Evolutionary conservation across 2,797 vertebrate species (phyloP).

Genomic region (Danio albolineatus): DNA sequence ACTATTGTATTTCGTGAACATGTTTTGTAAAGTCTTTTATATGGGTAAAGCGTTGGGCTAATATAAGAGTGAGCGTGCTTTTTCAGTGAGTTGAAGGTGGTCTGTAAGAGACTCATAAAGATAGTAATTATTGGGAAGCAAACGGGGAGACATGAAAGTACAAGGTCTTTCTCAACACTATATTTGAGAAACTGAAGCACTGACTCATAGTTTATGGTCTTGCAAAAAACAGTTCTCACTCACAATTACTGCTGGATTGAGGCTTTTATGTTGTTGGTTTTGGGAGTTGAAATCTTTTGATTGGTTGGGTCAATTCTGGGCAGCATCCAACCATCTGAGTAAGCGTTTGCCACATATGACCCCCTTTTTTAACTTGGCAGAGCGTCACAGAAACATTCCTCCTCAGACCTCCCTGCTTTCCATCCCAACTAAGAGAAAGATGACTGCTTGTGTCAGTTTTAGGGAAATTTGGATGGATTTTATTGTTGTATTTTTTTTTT

Average conservation of each 20-base stretch:
- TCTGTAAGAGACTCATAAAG: conserved; percentile 45
- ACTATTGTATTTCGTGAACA: neutral
- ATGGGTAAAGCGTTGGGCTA: neutral
- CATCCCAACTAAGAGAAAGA: neutral
- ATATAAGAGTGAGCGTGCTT: neutral
- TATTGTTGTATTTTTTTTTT: too few relatives aligned
- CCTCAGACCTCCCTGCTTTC: conserved; percentile 29
- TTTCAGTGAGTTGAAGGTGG: conserved; percentile 27
- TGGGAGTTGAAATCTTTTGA: conserved; percentile 23
- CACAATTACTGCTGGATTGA: conserved; percentile 3
- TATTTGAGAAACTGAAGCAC: conserved; percentile 20
- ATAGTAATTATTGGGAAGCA: conserved; percentile 49
- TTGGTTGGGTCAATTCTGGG: conserved; percentile 32
- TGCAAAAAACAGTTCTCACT: conserved; percentile 3
- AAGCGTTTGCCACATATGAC: conserved; percentile 42
- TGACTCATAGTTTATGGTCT: conserved; percentile 24
- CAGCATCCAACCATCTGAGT: conserved; percentile 28
- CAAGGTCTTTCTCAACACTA: conserved; percentile 12
- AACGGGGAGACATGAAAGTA: conserved; percentile 15
- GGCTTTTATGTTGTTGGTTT: conserved; percentile 41
- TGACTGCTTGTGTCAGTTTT: neutral
- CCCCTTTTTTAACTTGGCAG: conserved; percentile 39
- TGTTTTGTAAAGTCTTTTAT: neutral
- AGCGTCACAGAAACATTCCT: conserved; percentile 44
- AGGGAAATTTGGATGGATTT: neutral